Conservation (phyloP, 2,113 vertebrate genomes). For the Scalopus aquaticus region DNA sequence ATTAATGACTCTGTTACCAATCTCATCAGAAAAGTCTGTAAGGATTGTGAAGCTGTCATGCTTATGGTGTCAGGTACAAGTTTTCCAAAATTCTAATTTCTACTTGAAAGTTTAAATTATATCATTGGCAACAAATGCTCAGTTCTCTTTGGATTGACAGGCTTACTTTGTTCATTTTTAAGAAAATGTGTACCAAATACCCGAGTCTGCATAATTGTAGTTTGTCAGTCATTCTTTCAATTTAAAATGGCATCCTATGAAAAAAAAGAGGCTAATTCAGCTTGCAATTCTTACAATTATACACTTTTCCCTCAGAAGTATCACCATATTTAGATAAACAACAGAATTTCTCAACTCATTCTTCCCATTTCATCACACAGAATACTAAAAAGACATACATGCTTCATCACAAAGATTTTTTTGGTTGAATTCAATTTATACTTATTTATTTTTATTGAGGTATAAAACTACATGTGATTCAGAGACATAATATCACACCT, state of each 20-base stretch:
- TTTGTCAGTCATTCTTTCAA: conserved; percentile 7
- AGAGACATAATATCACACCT: no score
- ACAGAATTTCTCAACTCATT: not conserved
- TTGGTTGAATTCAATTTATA: no score
- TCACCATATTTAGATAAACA: not conserved
- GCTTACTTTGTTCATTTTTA: conserved; percentile 55
- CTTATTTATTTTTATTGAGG: no score
- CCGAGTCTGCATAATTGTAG: conserved; percentile 2
- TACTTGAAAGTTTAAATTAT: not conserved
- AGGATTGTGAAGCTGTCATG: not conserved
- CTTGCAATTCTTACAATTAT: not conserved
- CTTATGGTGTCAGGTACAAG: not conserved
- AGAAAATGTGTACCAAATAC: conserved; percentile 52
- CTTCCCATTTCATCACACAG: not conserved
- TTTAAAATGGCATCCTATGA: conserved; percentile 37
- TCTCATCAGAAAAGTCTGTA: conserved; percentile 24
- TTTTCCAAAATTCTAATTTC: conserved; percentile 42
- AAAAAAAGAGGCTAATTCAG: not conserved
- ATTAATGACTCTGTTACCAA: not conserved
- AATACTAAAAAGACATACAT: not conserved
- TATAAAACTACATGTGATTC: no score
- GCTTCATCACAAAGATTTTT: no score
- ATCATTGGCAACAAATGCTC: conserved; percentile 19
- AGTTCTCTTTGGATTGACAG: conserved; percentile 26
- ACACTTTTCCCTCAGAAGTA: conserved; percentile 18